Percentiles rank a stretch among this genome's conserved stretches.
Evolutionary conservation across 2,888 invertebrate species (phyloP).

Genomic region (Spialia ferax): DNA sequence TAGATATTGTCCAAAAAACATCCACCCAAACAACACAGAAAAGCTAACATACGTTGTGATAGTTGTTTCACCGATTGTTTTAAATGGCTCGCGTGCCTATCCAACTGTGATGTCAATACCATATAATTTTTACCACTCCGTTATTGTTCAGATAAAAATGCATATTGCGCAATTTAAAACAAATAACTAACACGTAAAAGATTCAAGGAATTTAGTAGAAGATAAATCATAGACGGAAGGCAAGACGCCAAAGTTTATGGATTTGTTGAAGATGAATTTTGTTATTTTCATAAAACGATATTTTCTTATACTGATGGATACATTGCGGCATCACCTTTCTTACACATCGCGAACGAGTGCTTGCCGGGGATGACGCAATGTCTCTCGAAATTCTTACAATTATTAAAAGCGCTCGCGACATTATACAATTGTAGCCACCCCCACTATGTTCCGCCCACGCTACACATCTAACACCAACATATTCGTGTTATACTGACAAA

Average conservation of each 20-base stretch:
- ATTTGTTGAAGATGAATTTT: not conserved
- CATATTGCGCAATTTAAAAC: no score
- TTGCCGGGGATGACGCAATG: slow-evolving; percentile 32
- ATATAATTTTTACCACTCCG: no score
- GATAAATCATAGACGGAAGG: no score
- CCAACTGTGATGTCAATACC: not conserved
- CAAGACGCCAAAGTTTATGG: no score
- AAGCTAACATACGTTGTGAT: no score
- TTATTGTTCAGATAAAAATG: no score
- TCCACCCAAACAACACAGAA: no score
- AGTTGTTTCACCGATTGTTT: not conserved
- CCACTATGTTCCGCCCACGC: not conserved
- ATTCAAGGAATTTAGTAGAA: no score
- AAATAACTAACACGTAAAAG: no score
- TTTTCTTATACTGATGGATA: not conserved
- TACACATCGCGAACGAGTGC: not conserved
- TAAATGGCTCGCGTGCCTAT: no score
- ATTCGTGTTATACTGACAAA: not conserved
- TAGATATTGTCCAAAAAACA: no score
- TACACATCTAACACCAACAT: slow-evolving; percentile 14
- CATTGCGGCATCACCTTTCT: not conserved
- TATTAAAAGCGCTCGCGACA: slow-evolving; percentile 25
- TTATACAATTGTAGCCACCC: slow-evolving; percentile 4
- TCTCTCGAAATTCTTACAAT: slow-evolving; percentile 32
- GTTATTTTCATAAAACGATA: not conserved